phyloP scores from a whole-genome alignment of 2,113 vertebrate species.

The Neofelis nebulosa region DNA sequence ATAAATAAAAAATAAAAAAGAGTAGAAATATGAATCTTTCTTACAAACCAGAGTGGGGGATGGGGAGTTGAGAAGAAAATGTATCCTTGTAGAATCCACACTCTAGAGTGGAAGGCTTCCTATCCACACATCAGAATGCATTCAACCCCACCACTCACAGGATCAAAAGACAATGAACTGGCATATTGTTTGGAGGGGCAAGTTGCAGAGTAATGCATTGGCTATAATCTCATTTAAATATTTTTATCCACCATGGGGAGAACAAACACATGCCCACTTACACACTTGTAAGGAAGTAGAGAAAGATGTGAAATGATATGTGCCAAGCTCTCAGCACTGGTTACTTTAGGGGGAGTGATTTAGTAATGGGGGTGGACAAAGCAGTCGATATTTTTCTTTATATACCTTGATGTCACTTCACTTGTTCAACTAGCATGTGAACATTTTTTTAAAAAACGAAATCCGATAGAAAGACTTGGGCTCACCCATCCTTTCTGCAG shows the following conservation, averaged over 20 bases:
- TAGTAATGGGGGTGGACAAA: neutral
- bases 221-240: neutral
- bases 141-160: neutral
- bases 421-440: neutral
- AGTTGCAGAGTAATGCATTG: neutral
- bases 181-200: neutral
- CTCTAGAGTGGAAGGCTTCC: neutral
- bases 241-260: neutral
- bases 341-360: neutral
- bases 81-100: neutral
- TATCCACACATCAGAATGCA: neutral
- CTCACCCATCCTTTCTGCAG: neutral
- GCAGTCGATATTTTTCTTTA: neutral
- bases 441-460: neutral
- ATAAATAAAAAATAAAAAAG: too few species aligned
- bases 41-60: neutral
- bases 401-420: neutral
- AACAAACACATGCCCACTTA: neutral
- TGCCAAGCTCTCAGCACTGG: neutral
- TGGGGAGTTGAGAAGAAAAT: neutral
- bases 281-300: neutral
- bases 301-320: neutral
- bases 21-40: conserved; percentile 15
- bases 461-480: neutral
- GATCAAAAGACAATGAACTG: conserved; percentile 3